Base-by-base conservation (phyloP, 1,140 invertebrate genomes). In the Luehdorfia chinensis region DNA sequence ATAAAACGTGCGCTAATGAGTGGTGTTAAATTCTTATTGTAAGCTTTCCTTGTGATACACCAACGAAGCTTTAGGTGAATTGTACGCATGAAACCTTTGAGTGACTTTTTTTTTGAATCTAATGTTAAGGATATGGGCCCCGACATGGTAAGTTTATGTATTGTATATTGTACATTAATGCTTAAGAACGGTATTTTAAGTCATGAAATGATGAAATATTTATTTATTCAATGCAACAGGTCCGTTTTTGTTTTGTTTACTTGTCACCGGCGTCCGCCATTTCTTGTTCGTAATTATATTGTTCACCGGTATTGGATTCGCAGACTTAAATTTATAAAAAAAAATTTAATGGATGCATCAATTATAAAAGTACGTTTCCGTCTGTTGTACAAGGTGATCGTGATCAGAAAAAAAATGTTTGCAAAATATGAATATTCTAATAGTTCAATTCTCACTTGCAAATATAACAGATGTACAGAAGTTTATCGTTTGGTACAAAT, bases 121-220 rank as follows among this genome's bases (percentile, higher is more conserved):
- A 89, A 92, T 88, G 92, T 92, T 90, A 92, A 91, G 80, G 91
- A 92, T 87, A 91, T 92, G 89, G 91, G 91, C 88, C 90, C 91
- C 78, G 91, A 92, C 87, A 93, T 93, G 91, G 91, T 92, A 87
- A 88, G 83, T 86, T 74, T 69, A 49, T 44, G 32, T 25, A 45
- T 49, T 60, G 50, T 47, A 66, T 53, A 36, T 21, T 48, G 43
- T 65, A 74, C 58, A 63, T 59, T 61, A 62, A 43, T 33, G 25
- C 52, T 50, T 37, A 52, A 37, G 31, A 28, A 56, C 47, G 27
- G 44, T 54, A 57, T 77, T 85, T 84, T 85, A 83, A 76, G 71
- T 84, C 80, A 85, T 84, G 62, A 79, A 68, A 45, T 73, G 21
- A 39, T 8, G 32, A 63, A 66, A 71, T 66, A 68, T 18, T 47